phyloP scores from a whole-genome alignment of 1,140 invertebrate species.

The Oryzaephilus surinamensis region DNA sequence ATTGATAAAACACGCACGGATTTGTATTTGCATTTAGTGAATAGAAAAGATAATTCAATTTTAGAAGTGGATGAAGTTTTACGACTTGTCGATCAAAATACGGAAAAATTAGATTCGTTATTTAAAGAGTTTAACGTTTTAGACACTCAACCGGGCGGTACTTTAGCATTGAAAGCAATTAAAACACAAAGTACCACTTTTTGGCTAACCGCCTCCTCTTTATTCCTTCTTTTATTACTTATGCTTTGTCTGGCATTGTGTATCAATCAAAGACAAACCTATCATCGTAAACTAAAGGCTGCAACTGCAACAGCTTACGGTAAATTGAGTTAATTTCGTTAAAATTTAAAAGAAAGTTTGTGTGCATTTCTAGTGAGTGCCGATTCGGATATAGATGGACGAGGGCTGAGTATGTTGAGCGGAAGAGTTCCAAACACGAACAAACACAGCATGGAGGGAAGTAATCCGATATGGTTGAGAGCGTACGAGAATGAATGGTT shows the following conservation, averaged over 20 bases:
- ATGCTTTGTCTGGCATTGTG: slow-evolving; percentile 69
- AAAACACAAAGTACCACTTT: slow-evolving; percentile 44
- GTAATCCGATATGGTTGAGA: slow-evolving; percentile 91
- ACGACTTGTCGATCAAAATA: slow-evolving; percentile 80
- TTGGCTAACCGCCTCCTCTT: slow-evolving; percentile 69
- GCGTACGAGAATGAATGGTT: slow-evolving; percentile 93
- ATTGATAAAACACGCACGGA: slow-evolving; percentile 92
- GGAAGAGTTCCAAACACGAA: slow-evolving; percentile 86
- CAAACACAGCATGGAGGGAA: slow-evolving; percentile 85
- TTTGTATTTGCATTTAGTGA: slow-evolving; percentile 85
- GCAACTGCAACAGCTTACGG: slow-evolving; percentile 88
- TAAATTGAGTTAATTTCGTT: slow-evolving; percentile 38
- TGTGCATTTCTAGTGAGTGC: slow-evolving; percentile 37
- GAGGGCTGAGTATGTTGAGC: slow-evolving; percentile 53
- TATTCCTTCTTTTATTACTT: slow-evolving; percentile 67
- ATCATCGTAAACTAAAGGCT: slow-evolving; percentile 79
- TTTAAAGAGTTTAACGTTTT: slow-evolving; percentile 90
- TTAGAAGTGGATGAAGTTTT: slow-evolving; percentile 76
- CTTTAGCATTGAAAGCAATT: slow-evolving; percentile 42
- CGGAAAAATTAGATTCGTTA: slow-evolving; percentile 74
- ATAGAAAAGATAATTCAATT: slow-evolving; percentile 81
- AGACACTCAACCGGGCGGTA: slow-evolving; percentile 74
- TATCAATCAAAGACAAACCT: slow-evolving; percentile 70
- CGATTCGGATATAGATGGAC: slow-evolving; percentile 62
- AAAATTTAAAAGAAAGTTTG: slow-evolving; percentile 2